Base-by-base conservation (phyloP, 1,140 invertebrate genomes). In the Pseudomyrmex sp. region DNA sequence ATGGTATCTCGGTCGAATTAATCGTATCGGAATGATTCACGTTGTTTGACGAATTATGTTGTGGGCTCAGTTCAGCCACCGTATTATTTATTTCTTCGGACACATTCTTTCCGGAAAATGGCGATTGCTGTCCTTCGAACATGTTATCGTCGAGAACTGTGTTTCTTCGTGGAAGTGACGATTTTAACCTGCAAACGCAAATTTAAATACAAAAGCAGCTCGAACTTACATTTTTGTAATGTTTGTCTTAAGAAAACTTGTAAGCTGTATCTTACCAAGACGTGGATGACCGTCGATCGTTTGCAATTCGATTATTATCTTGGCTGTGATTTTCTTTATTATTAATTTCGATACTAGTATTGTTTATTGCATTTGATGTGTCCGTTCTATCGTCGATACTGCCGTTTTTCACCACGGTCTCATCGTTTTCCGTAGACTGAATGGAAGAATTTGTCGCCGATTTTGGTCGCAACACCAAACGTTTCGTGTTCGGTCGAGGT, bases 401-500 rank as follows among this genome's bases (percentile, higher is more conserved):
- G 74, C 76, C 35, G 61, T 52, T 44, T 70, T 85, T 90, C 3
- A 63, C 61, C 1, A 62, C 12, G 1, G 65, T 8, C 20, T 86
- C 90, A 0, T 82, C 77, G 77, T 91, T 92, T 8, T 92, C 91
- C 0, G 86, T 84, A 0, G 83, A 69, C 5, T 87, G 65, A 13
- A 85, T 20, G 0, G 89, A 76, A 0, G 89, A 76, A 54, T 85
- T 92, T 0, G 72, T 70, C 15, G 84, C 65, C 13, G 90, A 85
- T 84, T 94, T 94, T 3, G 93, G 93, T 52, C 93, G 94, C 5
- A 97, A 92, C 1, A 96, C 95, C 9, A 97, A 92, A 1, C 96
- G 94, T 84, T 96, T 97, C 1, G 96, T 93, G 85, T 95, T 96
- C 2, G 96, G 95, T 79, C 96, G 96, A 7, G 96, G 93, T 65